A percentile compares a stretch with the other conserved stretches of the same genome.
Evolutionary conservation across 2,888 invertebrate species (phyloP).

Genomic region (Agrochola lota): DNA sequence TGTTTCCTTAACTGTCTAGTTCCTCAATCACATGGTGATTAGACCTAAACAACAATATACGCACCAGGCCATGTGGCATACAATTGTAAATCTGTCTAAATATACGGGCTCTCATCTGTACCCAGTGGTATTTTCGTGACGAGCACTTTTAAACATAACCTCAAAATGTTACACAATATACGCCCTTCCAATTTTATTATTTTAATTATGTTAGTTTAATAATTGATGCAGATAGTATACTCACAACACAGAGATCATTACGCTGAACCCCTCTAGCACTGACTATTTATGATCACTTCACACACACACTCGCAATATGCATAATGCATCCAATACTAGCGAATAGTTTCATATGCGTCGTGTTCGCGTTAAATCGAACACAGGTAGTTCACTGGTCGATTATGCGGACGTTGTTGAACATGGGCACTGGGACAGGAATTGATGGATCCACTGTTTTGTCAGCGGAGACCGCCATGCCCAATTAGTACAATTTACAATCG

Average conservation of each 20-base stretch:
- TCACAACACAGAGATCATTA: slow-evolving; percentile 86
- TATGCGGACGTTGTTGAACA: slow-evolving; percentile 80
- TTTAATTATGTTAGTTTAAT: slow-evolving; percentile 69
- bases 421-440: slow-evolving; percentile 80
- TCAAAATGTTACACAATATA: slow-evolving; percentile 80
- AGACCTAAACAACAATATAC: slow-evolving; percentile 56
- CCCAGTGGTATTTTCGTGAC: slow-evolving; percentile 71
- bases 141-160: slow-evolving; percentile 84
- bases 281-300: slow-evolving; percentile 88
- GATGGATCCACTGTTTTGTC: slow-evolving; percentile 86
- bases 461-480: slow-evolving; percentile 86
- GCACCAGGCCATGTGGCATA: slow-evolving; percentile 71
- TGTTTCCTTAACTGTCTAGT: slow-evolving; percentile 4
- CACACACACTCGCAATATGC: slow-evolving; percentile 85
- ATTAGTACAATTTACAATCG: slow-evolving; percentile 89
- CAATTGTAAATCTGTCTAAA: slow-evolving; percentile 62
- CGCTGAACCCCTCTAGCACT: slow-evolving; percentile 84
- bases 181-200: slow-evolving; percentile 62
- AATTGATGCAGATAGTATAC: slow-evolving; percentile 76
- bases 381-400: slow-evolving; percentile 81
- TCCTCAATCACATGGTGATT: slow-evolving; percentile 37
- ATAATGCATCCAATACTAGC: slow-evolving; percentile 83
- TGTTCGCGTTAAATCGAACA: slow-evolving; percentile 76
- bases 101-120: slow-evolving; percentile 62
- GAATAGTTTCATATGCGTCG: slow-evolving; percentile 80